Evolutionary conservation across 2,888 invertebrate genomes (phyloP), one percentile per base, ranked within the genome.

Genomic region (Junonia oenone): DNA sequence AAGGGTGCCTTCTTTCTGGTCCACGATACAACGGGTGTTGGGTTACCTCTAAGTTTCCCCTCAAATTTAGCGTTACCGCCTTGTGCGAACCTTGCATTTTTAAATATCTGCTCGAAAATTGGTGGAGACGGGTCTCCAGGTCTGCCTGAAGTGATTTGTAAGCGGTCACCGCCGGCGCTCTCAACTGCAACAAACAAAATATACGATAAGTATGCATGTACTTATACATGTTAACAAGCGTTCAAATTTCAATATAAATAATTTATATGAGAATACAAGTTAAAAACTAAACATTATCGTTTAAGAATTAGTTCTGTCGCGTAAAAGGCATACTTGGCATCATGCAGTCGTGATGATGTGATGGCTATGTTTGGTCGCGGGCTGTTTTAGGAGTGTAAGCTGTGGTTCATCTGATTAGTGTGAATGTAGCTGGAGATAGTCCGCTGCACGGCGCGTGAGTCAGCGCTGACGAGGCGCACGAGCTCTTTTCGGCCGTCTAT

Each of bases 81-180:
- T 91, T 98, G 97, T 60, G 97, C 97, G 84, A 98, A 97, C 77
- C 97, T 94, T 66, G 97, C 97, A 88, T 97, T 97, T 85, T 95
- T 95, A 84, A 98, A 98, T 77, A 98, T 97, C 86, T 97, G 97
- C 89, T 98, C 98, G 87, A 98, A 97, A 68, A 98, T 96, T 63
- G 98, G 98, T 57, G 98, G 98, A 64, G 97, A 95, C 64, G 95
- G 95, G 72, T 94, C 94, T 69, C 95, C 95, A 60, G 95, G 94
- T 75, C 78, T 75, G 59, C 84, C 85, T 61, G 78, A 66, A 46
- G 83, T 73, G 65, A 86, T 76, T 53, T 86, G 79, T 68, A 83
- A 65, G 57, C 78, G 81, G 31, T 83, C 84, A 68, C 92, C 92
- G 68, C 92, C 93, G 67, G 93, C 92, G 68, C 79, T 82, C 86